Percentiles rank a stretch among this genome's conserved stretches.
Evolutionary conservation across 2,113 vertebrate genomes (phyloP).

Genomic region (Lates calcarifer): DNA sequence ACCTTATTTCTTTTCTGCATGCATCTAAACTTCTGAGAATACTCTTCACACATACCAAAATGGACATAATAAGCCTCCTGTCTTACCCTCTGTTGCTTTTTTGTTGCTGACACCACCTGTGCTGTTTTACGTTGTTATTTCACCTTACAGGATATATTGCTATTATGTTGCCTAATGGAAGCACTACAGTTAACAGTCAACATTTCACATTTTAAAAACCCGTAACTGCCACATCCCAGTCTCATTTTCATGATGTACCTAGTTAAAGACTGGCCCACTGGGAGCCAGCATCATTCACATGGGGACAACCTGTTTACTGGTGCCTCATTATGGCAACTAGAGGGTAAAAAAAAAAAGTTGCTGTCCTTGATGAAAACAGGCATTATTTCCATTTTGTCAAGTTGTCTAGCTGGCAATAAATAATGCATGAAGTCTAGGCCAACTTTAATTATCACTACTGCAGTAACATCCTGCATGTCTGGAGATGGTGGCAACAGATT

Average conservation of each 20-base stretch:
- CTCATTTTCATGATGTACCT: neutral
- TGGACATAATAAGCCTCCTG: too few relatives aligned
- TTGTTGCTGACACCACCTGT: too few relatives aligned
- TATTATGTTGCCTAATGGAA: neutral
- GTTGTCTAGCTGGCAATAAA: neutral
- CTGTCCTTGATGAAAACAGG: neutral
- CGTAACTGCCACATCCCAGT: too few relatives aligned
- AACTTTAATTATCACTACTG: neutral
- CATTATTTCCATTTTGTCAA: neutral
- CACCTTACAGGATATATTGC: too few relatives aligned
- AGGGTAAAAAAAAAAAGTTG: neutral
- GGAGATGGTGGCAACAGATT: neutral
- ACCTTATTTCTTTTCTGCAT: too few relatives aligned
- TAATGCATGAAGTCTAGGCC: neutral
- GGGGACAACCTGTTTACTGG: neutral
- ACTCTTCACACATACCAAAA: too few relatives aligned
- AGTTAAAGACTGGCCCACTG: neutral
- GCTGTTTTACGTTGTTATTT: too few relatives aligned
- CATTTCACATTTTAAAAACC: too few relatives aligned
- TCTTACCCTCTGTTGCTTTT: neutral
- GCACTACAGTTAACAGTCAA: neutral
- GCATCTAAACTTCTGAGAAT: too few relatives aligned
- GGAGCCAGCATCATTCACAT: neutral
- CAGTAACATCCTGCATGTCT: neutral
- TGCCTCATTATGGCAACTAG: neutral